Conservation (phyloP, 2,113 vertebrate species). For the Otolemur garnettii region DNA sequence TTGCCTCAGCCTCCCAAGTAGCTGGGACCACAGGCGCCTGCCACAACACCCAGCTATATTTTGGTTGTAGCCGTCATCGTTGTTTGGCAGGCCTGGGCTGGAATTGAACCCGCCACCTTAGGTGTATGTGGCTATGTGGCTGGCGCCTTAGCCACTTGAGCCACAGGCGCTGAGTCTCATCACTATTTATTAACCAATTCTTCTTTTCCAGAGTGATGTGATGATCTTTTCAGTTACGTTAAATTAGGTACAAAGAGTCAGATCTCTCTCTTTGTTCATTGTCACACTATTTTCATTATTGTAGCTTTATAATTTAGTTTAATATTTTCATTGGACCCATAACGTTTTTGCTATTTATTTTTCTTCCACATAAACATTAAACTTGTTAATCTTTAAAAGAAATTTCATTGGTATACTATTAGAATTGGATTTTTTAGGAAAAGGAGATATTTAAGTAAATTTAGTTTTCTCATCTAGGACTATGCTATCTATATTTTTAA, state of each 20-base stretch:
- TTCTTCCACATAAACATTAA: constrained; percentile 1
- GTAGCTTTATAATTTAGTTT: constrained; percentile 49
- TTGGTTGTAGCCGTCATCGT: no score
- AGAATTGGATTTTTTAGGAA: constrained; percentile 25
- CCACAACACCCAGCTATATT: no score
- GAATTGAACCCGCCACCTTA: no score
- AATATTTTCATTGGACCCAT: constrained; percentile 8
- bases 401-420: constrained; percentile 36
- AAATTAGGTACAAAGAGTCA: constrained; percentile 5
- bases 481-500: not conserved
- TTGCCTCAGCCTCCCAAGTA: no score
- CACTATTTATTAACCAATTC: constrained; percentile 36
- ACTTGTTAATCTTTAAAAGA: constrained; percentile 49
- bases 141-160: no score
- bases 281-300: not conserved
- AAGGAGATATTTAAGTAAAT: not conserved
- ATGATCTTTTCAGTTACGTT: constrained; percentile 58
- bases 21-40: no score
- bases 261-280: not conserved
- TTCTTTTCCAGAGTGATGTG: constrained; percentile 14
- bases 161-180: no score
- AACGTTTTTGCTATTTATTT: not conserved
- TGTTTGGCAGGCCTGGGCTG: no score
- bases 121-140: no score
- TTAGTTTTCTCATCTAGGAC: not conserved